Conservation (phyloP, 2,113 vertebrate species). For the Cnemophilus loriae region DNA sequence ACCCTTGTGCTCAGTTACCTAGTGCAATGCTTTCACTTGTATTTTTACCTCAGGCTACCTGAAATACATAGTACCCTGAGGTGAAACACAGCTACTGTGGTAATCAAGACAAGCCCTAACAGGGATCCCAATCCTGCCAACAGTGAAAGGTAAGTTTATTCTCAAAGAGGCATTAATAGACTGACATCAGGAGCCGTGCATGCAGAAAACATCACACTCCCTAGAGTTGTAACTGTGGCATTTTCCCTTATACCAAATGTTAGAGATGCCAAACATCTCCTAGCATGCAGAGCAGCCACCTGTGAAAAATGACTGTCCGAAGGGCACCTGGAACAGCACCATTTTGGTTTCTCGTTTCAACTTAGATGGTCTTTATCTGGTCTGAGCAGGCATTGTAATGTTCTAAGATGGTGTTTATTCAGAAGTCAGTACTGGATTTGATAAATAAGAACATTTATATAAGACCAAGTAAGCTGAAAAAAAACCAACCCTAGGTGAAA, state of each 20-base stretch:
- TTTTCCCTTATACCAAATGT: not conserved
- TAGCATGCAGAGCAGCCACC: not conserved
- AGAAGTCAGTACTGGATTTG: not conserved
- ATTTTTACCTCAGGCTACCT: slow-evolving; percentile 28
- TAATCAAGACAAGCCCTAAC: not conserved
- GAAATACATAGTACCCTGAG: slow-evolving; percentile 17
- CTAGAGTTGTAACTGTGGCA: not conserved
- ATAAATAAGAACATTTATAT: not conserved
- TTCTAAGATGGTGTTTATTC: not conserved
- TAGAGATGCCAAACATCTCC: not conserved
- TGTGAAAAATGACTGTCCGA: not conserved
- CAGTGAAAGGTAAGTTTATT: not conserved
- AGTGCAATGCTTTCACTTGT: not conserved
- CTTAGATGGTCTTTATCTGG: not conserved
- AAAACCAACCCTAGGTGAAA: not conserved
- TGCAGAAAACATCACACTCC: not conserved
- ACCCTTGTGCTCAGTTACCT: not conserved
- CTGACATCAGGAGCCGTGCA: not conserved
- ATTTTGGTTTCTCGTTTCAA: not conserved
- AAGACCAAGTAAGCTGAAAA: not conserved
- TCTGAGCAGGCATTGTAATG: not conserved
- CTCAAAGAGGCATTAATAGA: not conserved
- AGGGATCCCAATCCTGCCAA: not conserved
- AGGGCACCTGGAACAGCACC: not conserved
- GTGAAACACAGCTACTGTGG: not conserved